phyloP scores from a whole-genome alignment of 2,888 invertebrate genomes.

The Calliscelio sp. region DNA sequence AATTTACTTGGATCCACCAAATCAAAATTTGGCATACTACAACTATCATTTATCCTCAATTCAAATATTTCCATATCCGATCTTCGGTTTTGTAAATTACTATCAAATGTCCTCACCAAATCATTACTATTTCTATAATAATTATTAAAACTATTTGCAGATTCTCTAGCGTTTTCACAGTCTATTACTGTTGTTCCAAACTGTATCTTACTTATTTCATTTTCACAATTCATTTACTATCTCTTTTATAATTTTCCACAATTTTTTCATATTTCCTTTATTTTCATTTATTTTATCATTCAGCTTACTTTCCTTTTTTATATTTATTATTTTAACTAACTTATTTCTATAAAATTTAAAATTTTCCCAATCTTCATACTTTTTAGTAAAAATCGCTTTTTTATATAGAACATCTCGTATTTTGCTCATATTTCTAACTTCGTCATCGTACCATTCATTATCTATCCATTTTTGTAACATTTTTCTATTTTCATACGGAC shows the following conservation, averaged over 20 bases:
- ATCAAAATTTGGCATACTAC: too few species aligned
- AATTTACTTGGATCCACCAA: too few species aligned
- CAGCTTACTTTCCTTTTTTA: neutral
- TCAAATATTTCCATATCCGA: too few species aligned
- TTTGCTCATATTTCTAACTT: neutral
- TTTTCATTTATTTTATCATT: conserved; percentile 8
- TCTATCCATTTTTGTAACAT: neutral
- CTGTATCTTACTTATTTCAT: neutral
- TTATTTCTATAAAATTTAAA: neutral
- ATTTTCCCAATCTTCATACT: neutral
- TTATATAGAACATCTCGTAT: neutral
- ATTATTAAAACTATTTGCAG: neutral
- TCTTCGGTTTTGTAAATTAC: too few species aligned
- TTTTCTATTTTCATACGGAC: neutral
- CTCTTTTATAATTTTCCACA: conserved; percentile 3
- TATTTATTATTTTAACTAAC: neutral
- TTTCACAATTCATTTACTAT: conserved; percentile 10
- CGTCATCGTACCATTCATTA: conserved; percentile 11
- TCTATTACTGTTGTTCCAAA: too few species aligned
- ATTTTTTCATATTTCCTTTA: neutral
- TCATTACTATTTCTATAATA: conserved; percentile 1
- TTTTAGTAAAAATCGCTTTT: neutral
- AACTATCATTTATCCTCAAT: too few species aligned
- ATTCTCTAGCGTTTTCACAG: neutral
- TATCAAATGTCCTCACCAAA: too few species aligned